Evolutionary conservation across 2,797 vertebrate genomes (phyloP), one percentile per base, ranked within the genome.

Genomic region (Hippoglossus hippoglossus): DNA sequence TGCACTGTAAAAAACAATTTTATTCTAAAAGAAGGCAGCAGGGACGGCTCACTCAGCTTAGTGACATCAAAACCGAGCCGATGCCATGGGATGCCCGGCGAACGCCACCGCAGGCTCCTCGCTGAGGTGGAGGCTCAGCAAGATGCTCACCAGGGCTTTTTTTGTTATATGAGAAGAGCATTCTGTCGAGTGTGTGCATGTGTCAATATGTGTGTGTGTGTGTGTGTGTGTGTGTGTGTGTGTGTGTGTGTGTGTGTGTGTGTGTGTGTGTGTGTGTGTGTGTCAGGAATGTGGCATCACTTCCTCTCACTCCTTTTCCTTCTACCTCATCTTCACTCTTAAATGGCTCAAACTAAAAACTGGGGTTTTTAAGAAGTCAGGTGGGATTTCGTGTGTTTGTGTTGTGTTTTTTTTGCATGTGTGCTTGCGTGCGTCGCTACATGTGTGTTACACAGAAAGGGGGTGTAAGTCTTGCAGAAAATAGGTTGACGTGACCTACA

Each of bases 401-500:
- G 65, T 50, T 71, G 25, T 73, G 12, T 67, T 46, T 67, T 54
- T 54, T 55, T 73, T 54, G 44, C 41, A 26, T 67, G 56, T 71
- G 54, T 73, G 63, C 39, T 21, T 62, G 66, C 1, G 13, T 74
- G 67, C 54, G 57, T 75, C 36, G 70, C 44, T 75, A 70, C 53
- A 59, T 77, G 59, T 73, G 80, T 82, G 72, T 67, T 76, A 74
- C 76, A 81, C 78, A 65, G 71, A 83, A 80, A 78, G 66, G 64
- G 79, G 81, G 82, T 73, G 82, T 75, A 78, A 89, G 85, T 77
- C 72, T 85, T 63, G 73, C 85, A 80, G 83, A 93, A 91, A 92
- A 89, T 92, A 90, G 91, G 86, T 79, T 93, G 91, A 93, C 75
- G 73, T 94, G 93, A 94, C 93, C 93, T 94, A 94, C 89, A 94